Conservation (phyloP, 1,140 invertebrate genomes). For the Ptiloglossa arizonensis region DNA sequence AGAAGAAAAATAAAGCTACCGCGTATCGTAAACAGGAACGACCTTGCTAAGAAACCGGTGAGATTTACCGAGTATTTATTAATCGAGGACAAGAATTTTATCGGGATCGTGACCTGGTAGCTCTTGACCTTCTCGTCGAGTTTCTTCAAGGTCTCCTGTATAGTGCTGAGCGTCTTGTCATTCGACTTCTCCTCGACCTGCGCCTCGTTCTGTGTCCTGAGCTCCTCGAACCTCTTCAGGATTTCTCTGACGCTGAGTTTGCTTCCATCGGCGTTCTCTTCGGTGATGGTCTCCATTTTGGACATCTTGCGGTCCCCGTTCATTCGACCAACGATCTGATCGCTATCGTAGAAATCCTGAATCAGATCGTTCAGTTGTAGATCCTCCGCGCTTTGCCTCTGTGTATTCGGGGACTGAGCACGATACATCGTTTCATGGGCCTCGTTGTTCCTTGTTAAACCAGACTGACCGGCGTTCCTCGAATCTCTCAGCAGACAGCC, state of each 20-base stretch:
- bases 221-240: conserved; percentile 89
- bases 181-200: conserved; percentile 75
- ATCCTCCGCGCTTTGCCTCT: conserved; percentile 52
- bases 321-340: conserved; percentile 63
- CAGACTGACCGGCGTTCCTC: conserved; percentile 47
- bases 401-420: conserved; percentile 31
- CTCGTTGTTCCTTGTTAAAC: conserved; percentile 31
- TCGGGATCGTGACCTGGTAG: conserved; percentile 74
- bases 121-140: conserved; percentile 81
- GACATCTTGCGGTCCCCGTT: conserved; percentile 73
- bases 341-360: conserved; percentile 76
- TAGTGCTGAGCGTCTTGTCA: conserved; percentile 78
- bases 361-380: conserved; percentile 71
- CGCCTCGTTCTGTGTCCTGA: conserved; percentile 78
- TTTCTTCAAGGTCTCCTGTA: conserved; percentile 80
- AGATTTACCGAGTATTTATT: conserved; percentile 25
- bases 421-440: not conserved
- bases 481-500: conserved; percentile 73
- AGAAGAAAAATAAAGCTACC: not conserved
- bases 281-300: conserved; percentile 90
- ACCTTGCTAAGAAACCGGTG: not conserved
- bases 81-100: conserved; percentile 47
- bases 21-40: not conserved
- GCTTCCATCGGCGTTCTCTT: conserved; percentile 86
- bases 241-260: conserved; percentile 91